Base-by-base conservation (phyloP, 2,113 vertebrate species). In the Spizaetus ornatus region DNA sequence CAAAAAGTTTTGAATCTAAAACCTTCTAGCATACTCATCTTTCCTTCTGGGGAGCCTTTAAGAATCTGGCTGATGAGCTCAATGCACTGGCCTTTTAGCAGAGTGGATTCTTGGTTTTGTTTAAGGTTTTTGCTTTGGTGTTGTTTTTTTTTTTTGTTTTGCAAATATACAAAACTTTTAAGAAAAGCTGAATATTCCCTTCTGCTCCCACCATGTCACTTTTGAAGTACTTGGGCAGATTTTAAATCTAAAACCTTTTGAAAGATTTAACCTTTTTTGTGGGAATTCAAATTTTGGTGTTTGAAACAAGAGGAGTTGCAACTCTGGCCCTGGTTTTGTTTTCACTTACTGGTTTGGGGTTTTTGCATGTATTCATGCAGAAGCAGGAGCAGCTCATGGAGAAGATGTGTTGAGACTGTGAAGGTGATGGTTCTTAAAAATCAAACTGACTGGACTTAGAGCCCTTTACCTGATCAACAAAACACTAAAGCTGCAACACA, bases 1-100 rank as follows among this genome's bases (percentile, higher is more conserved):
- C 40, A 21, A 42, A 71, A 45, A 3, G 8, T 29, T 66, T 74
- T 29, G 58, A 45, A 20, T 47, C 18, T 77, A n/a, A 70, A 71
- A 23, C 32, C 16, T 34, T 76, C 16, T 50, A 13, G 26, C 1
- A 0, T 56, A 38, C 10, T 74, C 0, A 2, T 22, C 42, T 56
- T 79, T 85, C 42, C n/a, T 52, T 59, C 72, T 43, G 61, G 20
- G 19, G 10, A 74, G 23, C 42, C 16, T 31, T 1, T 48, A 27
- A 76, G 69, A 70, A 23, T 31, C 19, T 62, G 2, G 3, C 26
- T 55, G 53, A 38, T 63, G 27, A 55, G 21, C 66, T 42, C 47
- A 25, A 3, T 29, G 7, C 9, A 13, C 6, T 15, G 53, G 29
- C 31, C 42, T 74, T 62, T 67, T 50, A 74, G 16, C 67, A 71